Evolutionary conservation across 2,797 vertebrate species (phyloP).

Genomic region (Gadopsis marmoratus): DNA sequence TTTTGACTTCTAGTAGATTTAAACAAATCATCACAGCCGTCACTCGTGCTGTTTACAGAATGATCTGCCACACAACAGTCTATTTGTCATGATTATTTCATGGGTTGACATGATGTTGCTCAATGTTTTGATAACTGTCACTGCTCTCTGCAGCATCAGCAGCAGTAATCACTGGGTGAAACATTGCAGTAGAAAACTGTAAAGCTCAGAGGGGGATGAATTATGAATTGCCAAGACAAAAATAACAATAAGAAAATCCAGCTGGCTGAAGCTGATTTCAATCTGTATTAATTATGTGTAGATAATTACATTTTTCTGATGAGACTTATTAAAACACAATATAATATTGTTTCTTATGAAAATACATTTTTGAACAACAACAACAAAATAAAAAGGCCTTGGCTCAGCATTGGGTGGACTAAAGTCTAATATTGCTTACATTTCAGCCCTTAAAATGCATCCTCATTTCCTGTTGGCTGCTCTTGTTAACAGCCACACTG

Average conservation of each 20-base stretch:
- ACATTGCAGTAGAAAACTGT: conserved; percentile 9
- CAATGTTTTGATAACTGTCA: background rate
- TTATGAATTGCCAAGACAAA: background rate
- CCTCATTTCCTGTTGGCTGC: conserved; percentile 24
- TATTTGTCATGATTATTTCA: background rate
- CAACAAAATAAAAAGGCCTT: background rate
- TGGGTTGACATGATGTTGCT: background rate
- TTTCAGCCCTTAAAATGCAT: conserved; percentile 26
- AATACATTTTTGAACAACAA: background rate
- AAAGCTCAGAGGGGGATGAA: conserved; percentile 13
- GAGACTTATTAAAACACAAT: conserved; percentile 1
- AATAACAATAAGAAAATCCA: conserved; percentile 8
- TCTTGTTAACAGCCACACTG: conserved; percentile 27
- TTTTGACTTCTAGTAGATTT: conserved; percentile 8
- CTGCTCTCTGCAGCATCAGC: background rate
- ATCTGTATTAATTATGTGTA: too few species aligned
- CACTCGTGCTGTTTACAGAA: background rate
- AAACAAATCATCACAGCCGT: background rate
- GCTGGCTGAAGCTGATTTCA: conserved; percentile 4
- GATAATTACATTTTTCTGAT: conserved; percentile 17
- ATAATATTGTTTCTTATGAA: conserved; percentile 1
- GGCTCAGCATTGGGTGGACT: background rate
- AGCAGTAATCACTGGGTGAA: conserved; percentile 7
- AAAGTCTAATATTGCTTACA: conserved; percentile 7
- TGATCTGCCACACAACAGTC: background rate